Evolutionary conservation across 2,797 vertebrate species (phyloP).

Genomic region (Mareca penelope): DNA sequence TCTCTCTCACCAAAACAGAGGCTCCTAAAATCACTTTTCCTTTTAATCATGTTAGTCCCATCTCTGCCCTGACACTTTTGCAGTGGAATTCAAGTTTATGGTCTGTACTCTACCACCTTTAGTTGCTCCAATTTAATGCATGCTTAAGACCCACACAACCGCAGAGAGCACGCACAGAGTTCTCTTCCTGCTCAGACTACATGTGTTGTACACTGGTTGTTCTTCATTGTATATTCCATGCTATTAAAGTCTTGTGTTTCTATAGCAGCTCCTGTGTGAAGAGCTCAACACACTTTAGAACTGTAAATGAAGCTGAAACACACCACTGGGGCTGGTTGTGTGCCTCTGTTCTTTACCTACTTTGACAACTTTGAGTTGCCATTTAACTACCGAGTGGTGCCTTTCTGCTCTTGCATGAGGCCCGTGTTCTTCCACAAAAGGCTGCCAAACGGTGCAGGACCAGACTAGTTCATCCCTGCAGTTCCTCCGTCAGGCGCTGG

Average conservation of each 20-base stretch:
- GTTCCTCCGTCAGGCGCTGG: neutral
- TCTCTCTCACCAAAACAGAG: constrained; percentile 32
- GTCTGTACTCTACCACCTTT: neutral
- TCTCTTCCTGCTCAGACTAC: neutral
- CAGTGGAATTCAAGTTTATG: constrained; percentile 15
- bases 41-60: neutral
- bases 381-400: neutral
- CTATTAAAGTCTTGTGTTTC: neutral
- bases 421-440: neutral
- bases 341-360: neutral
- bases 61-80: constrained; percentile 1
- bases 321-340: neutral
- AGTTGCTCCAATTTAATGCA: neutral
- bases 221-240: neutral
- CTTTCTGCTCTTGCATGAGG: neutral
- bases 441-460: constrained; percentile 50
- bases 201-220: neutral
- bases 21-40: constrained; percentile 23
- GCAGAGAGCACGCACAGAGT: neutral
- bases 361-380: neutral
- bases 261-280: neutral
- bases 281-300: neutral
- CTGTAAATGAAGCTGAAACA: neutral
- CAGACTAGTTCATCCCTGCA: constrained; percentile 37
- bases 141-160: neutral